These are phyloP conservation scores for Gallinago stenura DNA, from an alignment of 2,797 vertebrate species.

Conservation along the genomic window DNA sequence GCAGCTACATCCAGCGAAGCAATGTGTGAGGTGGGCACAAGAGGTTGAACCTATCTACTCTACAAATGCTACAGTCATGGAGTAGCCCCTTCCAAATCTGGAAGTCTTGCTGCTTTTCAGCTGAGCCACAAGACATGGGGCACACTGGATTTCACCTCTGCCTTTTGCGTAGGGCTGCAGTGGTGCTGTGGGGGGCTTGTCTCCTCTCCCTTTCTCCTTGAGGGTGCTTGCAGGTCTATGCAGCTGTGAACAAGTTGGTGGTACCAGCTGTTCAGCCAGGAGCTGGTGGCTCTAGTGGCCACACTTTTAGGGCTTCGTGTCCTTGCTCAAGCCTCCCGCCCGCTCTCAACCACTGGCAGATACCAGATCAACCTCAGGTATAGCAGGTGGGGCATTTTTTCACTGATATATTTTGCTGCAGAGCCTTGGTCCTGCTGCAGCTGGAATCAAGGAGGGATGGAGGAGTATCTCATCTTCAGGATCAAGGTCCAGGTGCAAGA, in stretches of 20 bases:
- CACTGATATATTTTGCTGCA: background rate
- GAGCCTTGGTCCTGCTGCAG: background rate
- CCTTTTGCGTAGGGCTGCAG: rapidly evolving
- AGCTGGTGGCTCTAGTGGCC: background rate
- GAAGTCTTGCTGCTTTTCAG: background rate
- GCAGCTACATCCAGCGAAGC: background rate
- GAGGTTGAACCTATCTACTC: background rate
- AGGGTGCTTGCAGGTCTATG: rapidly evolving
- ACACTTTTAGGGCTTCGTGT: background rate
- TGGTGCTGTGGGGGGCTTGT: background rate
- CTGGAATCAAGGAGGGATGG: background rate
- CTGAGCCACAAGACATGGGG: background rate
- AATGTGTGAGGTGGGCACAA: rapidly evolving
- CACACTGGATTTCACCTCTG: background rate
- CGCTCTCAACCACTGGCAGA: rapidly evolving
- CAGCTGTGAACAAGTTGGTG: background rate
- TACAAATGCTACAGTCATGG: background rate
- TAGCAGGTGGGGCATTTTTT: background rate
- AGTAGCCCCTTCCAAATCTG: background rate
- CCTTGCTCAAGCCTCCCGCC: background rate
- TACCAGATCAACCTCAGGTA: background rate
- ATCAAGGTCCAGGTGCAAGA: background rate
- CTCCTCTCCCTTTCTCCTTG: background rate
- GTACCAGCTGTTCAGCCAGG: background rate
- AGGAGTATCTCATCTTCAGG: background rate